These are phyloP conservation scores for Platycnemis pennipes DNA, from an alignment of 2,888 invertebrate species.

Conservation along the genomic window DNA sequence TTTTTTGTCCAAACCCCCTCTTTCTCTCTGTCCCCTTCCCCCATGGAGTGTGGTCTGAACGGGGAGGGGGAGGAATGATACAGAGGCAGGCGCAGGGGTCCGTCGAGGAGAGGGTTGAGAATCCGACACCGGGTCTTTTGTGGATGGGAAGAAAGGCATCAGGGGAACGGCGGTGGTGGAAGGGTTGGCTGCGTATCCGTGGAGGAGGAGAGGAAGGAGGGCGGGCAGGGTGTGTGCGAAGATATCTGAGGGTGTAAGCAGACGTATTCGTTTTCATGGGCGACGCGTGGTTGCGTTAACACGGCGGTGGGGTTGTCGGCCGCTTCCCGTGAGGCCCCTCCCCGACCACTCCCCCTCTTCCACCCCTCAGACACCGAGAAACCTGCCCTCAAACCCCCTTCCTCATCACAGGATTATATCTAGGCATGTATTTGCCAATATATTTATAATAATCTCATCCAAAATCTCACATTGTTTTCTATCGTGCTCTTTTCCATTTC, in stretches of 20 bases:
- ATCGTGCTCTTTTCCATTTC: too few relatives aligned
- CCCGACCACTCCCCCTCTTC: not conserved
- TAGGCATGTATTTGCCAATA: not conserved
- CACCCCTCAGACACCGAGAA: not conserved
- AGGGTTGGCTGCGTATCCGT: not conserved
- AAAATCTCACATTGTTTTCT: not conserved
- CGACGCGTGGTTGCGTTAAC: constrained; percentile 53
- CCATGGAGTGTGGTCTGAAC: not conserved
- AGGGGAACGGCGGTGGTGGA: not conserved
- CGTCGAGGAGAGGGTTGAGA: constrained; percentile 2
- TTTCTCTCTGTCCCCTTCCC: not conserved
- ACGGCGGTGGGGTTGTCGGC: not conserved
- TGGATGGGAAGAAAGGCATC: not conserved
- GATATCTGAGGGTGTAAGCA: constrained; percentile 12
- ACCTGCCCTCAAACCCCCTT: not conserved
- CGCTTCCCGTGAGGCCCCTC: not conserved
- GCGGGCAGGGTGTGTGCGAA: not conserved
- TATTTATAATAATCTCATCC: not conserved
- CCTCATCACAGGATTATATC: not conserved
- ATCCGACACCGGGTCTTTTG: constrained; percentile 65
- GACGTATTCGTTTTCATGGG: constrained; percentile 21
- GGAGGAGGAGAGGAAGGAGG: not conserved
- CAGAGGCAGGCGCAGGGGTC: too few relatives aligned
- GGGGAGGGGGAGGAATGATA: not conserved
- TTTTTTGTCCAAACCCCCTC: not conserved